Conservation (phyloP, 1,140 invertebrate genomes). For the Xylocopa sonorina region DNA sequence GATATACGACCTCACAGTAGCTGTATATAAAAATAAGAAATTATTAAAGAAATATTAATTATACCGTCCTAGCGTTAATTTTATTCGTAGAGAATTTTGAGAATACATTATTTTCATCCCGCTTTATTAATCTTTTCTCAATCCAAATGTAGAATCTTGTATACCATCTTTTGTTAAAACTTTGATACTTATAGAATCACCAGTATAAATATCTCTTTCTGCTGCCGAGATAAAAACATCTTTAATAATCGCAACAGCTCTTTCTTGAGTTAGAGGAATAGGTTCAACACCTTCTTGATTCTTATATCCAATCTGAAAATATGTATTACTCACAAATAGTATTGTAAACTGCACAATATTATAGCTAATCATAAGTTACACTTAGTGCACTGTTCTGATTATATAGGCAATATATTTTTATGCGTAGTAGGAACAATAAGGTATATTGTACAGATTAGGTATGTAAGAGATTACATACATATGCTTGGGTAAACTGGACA, state of each 20-base stretch:
- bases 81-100: slow-evolving; percentile 45
- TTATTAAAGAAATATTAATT: slow-evolving; percentile 45
- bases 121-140: slow-evolving; percentile 89
- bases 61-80: slow-evolving; percentile 38
- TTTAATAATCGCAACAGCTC: slow-evolving; percentile 92
- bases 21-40: slow-evolving; percentile 40
- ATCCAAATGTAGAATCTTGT: slow-evolving; percentile 85
- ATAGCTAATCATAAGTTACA: neutral
- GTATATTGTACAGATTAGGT: too few relatives aligned
- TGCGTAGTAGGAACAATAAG: too few relatives aligned
- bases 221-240: slow-evolving; percentile 98
- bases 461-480: too few relatives aligned
- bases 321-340: too few relatives aligned
- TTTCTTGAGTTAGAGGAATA: slow-evolving; percentile 87
- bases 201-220: slow-evolving; percentile 98
- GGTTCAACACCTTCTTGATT: slow-evolving; percentile 89
- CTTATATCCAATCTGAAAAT: slow-evolving; percentile 89
- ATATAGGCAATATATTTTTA: too few relatives aligned
- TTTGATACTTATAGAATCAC: slow-evolving; percentile 94
- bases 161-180: slow-evolving; percentile 96
- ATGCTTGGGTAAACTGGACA: too few relatives aligned
- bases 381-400: too few relatives aligned
- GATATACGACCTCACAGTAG: slow-evolving; percentile 30
- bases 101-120: slow-evolving; percentile 24
- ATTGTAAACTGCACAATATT: too few relatives aligned